Evolutionary conservation across 2,888 invertebrate genomes (phyloP), one percentile per base, ranked within the genome.

Genomic region (Acrobasis suavella): DNA sequence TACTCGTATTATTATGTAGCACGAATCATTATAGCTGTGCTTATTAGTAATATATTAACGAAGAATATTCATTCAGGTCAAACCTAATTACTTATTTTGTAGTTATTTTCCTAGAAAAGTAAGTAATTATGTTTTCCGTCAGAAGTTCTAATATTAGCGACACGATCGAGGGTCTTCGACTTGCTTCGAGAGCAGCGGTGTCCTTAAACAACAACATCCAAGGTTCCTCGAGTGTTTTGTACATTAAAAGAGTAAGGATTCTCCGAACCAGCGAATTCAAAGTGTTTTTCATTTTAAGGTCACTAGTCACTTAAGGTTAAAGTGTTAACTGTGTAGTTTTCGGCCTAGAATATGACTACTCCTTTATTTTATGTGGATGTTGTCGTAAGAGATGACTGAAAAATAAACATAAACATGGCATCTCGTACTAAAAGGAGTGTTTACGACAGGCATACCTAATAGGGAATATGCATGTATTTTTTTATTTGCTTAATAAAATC

Each of bases 201-300:
- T n/a, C 54, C 37, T 54, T 54, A 38, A 54, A 38, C 37, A 38
- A 54, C n/a, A 54, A 54, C 37, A 37, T 54, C 37, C 37, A 54
- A 54, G 54, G 37, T 54, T 54, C 37, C 32, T 37, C n/a, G 14
- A 37, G 54, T 50, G n/a, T 50, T 60, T 60, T 60, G 50, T 60
- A 46, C 14, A 46, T 46, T 46, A 12, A 46, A 46, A 46, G n/a
- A 46, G 46, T 46, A 46, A 46, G 46, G 46, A 14, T 46, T 46
- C 42, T 46, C 14, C 14, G 14, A 46, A 1, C 46, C 14, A 46
- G 14, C 14, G 46, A 46, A 46, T 46, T 32, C 32, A 46, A 14
- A 42, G 46, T n/a, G 6, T 46, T 46, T 46, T 46, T 14, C 14
- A 12, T 42, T 0, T 6, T 2, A n/a, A 46, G 46, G 46, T 46